Percentiles rank a stretch among this genome's conserved stretches.
Evolutionary conservation across 2,888 invertebrate species (phyloP).

Genomic region (Torymus aiolomorphi): DNA sequence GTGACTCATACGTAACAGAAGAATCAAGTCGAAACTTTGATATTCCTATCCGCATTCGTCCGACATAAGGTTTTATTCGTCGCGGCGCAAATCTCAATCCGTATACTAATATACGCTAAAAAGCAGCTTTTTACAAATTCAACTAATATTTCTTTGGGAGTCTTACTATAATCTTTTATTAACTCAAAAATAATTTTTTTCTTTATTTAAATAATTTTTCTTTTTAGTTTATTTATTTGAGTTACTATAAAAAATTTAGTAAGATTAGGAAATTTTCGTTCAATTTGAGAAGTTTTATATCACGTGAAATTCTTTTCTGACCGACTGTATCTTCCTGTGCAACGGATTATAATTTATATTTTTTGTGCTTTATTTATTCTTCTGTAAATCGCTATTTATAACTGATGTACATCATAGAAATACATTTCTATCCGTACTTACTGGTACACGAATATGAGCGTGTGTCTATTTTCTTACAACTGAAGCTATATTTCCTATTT

Average conservation of each 20-base stretch:
- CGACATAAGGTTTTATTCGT: conserved; percentile 41
- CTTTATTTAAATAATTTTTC: conserved; percentile 21
- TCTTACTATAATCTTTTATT: conserved; percentile 11
- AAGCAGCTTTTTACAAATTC: conserved; percentile 19
- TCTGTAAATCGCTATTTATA: conserved; percentile 38
- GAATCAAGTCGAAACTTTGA: conserved; percentile 39
- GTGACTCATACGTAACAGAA: conserved; percentile 20
- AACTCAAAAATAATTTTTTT: conserved; percentile 14
- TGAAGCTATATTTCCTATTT: conserved; percentile 32
- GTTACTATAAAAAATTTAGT: conserved; percentile 17
- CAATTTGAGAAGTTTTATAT: conserved; percentile 15
- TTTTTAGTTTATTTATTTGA: conserved; percentile 21
- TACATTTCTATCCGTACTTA: conserved; percentile 50
- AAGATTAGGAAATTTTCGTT: conserved; percentile 22
- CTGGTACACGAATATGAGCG: conserved; percentile 9
- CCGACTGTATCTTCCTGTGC: conserved; percentile 35
- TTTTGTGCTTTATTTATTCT: conserved; percentile 46
- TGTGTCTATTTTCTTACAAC: conserved; percentile 42
- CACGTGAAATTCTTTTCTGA: conserved; percentile 23
- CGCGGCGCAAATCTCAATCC: conserved; percentile 28
- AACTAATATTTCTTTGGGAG: conserved; percentile 35
- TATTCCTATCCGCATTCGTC: conserved; percentile 46
- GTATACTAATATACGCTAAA: conserved; percentile 24
- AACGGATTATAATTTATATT: conserved; percentile 13
- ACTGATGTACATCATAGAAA: conserved; percentile 42